Percentiles rank a stretch among this genome's conserved stretches.
Conservation (phyloP, 2,888 invertebrate genomes). For the Chrysolina americana region DNA sequence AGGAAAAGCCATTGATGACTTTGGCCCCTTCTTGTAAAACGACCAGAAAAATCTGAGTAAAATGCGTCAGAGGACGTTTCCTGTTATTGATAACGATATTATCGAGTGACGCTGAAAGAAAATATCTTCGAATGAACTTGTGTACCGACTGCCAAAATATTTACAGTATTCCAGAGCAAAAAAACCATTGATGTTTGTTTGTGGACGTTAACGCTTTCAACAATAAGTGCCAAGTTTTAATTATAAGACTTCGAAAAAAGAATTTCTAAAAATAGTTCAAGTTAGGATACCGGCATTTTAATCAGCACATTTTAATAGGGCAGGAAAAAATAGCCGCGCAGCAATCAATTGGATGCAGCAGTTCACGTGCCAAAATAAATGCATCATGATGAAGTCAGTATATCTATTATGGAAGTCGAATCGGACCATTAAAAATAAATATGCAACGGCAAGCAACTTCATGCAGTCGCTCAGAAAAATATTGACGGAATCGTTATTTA, state of each 20-base stretch:
- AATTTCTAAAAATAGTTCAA: slow-evolving; percentile 38
- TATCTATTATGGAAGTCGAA: not conserved
- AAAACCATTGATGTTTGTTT: slow-evolving; percentile 32
- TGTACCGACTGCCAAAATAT: slow-evolving; percentile 36
- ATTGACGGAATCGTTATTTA: no score
- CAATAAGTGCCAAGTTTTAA: slow-evolving; percentile 48
- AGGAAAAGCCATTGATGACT: no score
- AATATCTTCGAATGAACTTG: slow-evolving; percentile 11
- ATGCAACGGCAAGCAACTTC: no score
- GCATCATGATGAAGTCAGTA: not conserved
- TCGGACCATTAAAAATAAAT: not conserved
- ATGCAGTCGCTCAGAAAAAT: no score
- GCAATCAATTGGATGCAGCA: not conserved
- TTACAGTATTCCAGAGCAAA: slow-evolving; percentile 27
- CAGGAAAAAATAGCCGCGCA: not conserved
- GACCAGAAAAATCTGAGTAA: no score
- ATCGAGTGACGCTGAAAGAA: not conserved
- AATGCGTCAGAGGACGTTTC: not conserved
- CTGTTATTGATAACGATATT: slow-evolving; percentile 8
- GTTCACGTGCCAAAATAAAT: slow-evolving; percentile 10
- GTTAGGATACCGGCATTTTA: slow-evolving; percentile 5
- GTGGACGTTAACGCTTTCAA: slow-evolving; percentile 34
- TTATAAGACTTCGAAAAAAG: slow-evolving; percentile 42
- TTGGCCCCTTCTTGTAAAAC: no score
- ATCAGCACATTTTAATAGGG: slow-evolving; percentile 12